Evolutionary conservation across 2,888 invertebrate genomes (phyloP).

Genomic region (Rambutsinella grinnellia): DNA sequence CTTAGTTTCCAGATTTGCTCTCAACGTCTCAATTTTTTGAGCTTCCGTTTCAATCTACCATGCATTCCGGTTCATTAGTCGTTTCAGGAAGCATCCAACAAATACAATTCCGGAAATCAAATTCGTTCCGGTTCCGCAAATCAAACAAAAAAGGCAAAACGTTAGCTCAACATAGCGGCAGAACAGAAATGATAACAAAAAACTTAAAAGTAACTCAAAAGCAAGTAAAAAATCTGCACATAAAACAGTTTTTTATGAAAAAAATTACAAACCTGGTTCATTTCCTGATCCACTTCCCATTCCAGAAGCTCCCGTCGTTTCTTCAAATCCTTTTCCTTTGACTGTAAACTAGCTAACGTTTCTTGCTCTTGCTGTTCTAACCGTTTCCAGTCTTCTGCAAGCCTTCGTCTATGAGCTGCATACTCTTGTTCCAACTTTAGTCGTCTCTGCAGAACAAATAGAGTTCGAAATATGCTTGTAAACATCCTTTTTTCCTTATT

Average conservation of each 20-base stretch:
- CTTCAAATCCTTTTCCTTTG: conserved; percentile 74
- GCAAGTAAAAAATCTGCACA: not conserved
- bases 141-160: conserved; percentile 23
- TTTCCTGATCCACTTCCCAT: conserved; percentile 71
- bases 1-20: conserved; percentile 57
- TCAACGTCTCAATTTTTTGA: conserved; percentile 59
- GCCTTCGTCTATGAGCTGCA: conserved; percentile 75
- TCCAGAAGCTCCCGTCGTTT: conserved; percentile 72
- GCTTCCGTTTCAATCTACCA: conserved; percentile 64
- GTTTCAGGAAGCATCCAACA: not conserved
- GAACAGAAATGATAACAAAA: conserved; percentile 67
- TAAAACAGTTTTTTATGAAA: not conserved
- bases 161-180: conserved; percentile 2
- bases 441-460: conserved; percentile 67
- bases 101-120: conserved; percentile 18
- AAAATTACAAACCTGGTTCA: conserved; percentile 62
- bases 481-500: not conserved
- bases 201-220: conserved; percentile 48
- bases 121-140: conserved; percentile 17
- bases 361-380: conserved; percentile 76
- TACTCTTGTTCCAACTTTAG: conserved; percentile 78
- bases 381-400: conserved; percentile 73
- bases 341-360: conserved; percentile 73
- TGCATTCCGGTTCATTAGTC: not conserved
- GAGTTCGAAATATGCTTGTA: not conserved